Evolutionary conservation across 2,797 vertebrate species (phyloP), one percentile per base, ranked within the genome.

Genomic region (Chromis chromis): DNA sequence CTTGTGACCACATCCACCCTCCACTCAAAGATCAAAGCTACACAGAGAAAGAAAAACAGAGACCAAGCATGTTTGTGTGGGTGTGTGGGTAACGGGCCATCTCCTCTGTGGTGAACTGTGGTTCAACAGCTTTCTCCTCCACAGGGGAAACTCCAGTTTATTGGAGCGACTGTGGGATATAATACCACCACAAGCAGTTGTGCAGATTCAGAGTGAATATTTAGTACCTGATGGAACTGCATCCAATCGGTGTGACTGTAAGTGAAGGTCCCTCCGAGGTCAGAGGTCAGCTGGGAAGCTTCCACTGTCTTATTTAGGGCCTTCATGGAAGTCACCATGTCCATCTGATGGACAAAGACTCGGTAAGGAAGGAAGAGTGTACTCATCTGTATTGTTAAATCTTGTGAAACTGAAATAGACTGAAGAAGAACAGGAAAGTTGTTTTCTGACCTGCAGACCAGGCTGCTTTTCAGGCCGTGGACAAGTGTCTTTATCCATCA

Each of bases 161-260:
- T 61, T 54, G 57, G 24, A 50, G 48, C 31, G 5, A 52, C 1
- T 53, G 17, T 62, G 40, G 19, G 24, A 13, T 56, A 49, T 60
- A 50, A 10, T 33, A 64, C 44, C 60, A 60, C 19, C 49, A 49
- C 16, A 10, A 67, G 55, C 24, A 0, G 6, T 5, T 44, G 16
- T 70, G 60, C 19, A 42, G 55, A 65, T 14, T 31, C n/a, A 39
- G 6, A 19, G 22, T 8, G 12, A 59, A 31, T 28, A 46, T 88
- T 76, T n/a, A 82, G 72, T 91, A 98, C 98, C 96, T 97, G 96
- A 88, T 97, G 96, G 84, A 98, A 97, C 17, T 96, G 96, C 79
- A 98, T 92, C 98, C 98, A 99, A 86, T 96, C 95, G 36, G 77
- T n/a, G 69, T 98, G 97, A 91, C 92, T 92, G 90, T 99, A 99